These are phyloP conservation scores for Caenorhabditis wallacei DNA, from an alignment of 2,888 invertebrate genomes.

Conservation along the genomic window DNA sequence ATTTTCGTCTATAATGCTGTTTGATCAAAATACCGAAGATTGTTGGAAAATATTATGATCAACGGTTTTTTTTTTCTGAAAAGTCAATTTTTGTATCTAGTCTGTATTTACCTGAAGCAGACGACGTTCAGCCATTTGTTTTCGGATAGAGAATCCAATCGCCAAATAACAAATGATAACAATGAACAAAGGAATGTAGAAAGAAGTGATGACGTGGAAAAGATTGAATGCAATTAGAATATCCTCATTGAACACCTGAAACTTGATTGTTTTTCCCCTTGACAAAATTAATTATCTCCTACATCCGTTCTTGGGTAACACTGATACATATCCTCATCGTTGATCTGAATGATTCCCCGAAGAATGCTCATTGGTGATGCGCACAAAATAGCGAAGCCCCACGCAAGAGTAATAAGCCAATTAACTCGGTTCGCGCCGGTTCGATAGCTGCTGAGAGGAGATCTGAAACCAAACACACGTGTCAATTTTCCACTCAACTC, in stretches of 20 bases:
- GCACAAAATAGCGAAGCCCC: constrained; percentile 75
- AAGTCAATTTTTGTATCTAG: not conserved
- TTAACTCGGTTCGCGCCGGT: constrained; percentile 73
- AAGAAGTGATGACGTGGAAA: constrained; percentile 78
- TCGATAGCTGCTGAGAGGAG: constrained; percentile 77
- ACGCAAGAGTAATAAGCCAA: constrained; percentile 73
- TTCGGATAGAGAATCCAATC: constrained; percentile 74
- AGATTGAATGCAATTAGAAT: constrained; percentile 73
- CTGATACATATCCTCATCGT: constrained; percentile 69
- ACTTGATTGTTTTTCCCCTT: not conserved
- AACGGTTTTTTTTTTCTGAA: not conserved
- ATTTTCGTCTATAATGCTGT: too few species aligned
- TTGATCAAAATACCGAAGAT: too few species aligned
- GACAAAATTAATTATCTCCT: constrained; percentile 7
- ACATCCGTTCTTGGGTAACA: constrained; percentile 74
- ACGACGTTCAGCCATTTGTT: constrained; percentile 72
- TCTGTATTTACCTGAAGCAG: constrained; percentile 52
- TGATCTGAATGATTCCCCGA: constrained; percentile 68
- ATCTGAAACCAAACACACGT: constrained; percentile 67
- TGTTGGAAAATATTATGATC: too few species aligned
- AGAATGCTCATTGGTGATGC: constrained; percentile 75
- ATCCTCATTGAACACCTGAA: constrained; percentile 66
- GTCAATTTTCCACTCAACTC: constrained; percentile 13
- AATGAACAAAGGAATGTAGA: constrained; percentile 78
- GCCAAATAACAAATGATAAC: constrained; percentile 75